A percentile compares a stretch with the other conserved stretches of the same genome.
Evolutionary conservation across 2,113 vertebrate genomes (phyloP).

Genomic region (Taurulus bubalis): DNA sequence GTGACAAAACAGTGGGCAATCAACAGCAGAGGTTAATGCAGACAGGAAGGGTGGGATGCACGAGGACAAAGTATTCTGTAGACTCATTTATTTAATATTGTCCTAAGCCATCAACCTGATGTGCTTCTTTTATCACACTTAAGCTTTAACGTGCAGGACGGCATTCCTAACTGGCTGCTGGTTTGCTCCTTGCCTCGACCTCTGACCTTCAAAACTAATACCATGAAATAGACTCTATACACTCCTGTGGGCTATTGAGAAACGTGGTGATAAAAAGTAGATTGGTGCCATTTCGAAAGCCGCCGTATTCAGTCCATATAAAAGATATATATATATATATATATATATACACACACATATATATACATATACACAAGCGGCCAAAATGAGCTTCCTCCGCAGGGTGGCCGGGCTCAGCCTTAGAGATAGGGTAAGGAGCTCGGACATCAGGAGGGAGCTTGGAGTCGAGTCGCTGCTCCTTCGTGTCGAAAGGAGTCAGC

Average conservation of each 20-base stretch:
- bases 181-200: not conserved
- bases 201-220: slow-evolving; percentile 3
- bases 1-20: slow-evolving; percentile 63
- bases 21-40: slow-evolving; percentile 46
- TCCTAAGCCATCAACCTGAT: slow-evolving; percentile 20
- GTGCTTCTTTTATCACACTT: not conserved
- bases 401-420: too few species aligned
- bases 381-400: too few species aligned
- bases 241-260: not conserved
- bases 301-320: not conserved
- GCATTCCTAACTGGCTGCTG: not conserved
- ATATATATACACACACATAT: too few species aligned
- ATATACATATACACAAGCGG: too few species aligned
- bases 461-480: too few species aligned
- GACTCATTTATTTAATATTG: not conserved
- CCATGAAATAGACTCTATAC: not conserved
- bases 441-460: too few species aligned
- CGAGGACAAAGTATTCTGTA: slow-evolving; percentile 31
- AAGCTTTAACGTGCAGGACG: not conserved
- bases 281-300: not conserved
- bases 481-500: too few species aligned
- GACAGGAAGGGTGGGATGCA: slow-evolving; percentile 69
- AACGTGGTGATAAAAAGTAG: not conserved
- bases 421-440: too few species aligned
- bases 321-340: too few species aligned